phyloP scores from a whole-genome alignment of 2,797 vertebrate genomes.

The Leptodactylus fallax region DNA sequence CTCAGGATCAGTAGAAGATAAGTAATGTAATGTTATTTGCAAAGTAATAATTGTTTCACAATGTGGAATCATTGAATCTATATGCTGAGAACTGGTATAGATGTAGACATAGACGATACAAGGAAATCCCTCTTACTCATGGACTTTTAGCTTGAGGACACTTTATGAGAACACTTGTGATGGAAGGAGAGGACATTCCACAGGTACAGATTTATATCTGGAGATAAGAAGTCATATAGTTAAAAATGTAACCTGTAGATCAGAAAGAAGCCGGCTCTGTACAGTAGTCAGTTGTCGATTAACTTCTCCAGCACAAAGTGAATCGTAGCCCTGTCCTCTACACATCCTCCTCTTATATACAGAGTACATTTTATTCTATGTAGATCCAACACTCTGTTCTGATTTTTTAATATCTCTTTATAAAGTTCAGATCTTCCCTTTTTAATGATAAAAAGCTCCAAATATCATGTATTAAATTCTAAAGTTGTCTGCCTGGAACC shows the following conservation, averaged over 20 bases:
- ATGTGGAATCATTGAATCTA: no score
- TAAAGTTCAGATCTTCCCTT: no score
- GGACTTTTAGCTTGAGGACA: conserved; percentile 1
- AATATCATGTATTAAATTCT: neutral
- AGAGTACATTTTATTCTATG: no score
- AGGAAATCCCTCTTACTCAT: neutral
- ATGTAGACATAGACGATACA: neutral
- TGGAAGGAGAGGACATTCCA: conserved; percentile 37
- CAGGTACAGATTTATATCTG: conserved; percentile 34
- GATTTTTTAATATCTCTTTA: no score
- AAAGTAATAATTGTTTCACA: no score
- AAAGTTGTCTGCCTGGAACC: neutral
- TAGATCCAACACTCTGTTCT: no score
- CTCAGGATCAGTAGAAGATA: no score
- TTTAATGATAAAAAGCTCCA: no score
- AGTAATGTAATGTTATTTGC: neutral
- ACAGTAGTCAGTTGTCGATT: neutral
- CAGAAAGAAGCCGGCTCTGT: neutral
- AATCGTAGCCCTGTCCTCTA: neutral
- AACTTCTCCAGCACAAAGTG: neutral
- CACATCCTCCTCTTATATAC: neutral
- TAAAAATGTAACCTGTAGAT: conserved; percentile 26
- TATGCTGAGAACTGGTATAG: no score
- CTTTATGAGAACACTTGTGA: conserved; percentile 16
- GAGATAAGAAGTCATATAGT: conserved; percentile 36